These are phyloP conservation scores for Phenacoccus solenopsis DNA, from an alignment of 1,140 invertebrate species.

Conservation along the genomic window DNA sequence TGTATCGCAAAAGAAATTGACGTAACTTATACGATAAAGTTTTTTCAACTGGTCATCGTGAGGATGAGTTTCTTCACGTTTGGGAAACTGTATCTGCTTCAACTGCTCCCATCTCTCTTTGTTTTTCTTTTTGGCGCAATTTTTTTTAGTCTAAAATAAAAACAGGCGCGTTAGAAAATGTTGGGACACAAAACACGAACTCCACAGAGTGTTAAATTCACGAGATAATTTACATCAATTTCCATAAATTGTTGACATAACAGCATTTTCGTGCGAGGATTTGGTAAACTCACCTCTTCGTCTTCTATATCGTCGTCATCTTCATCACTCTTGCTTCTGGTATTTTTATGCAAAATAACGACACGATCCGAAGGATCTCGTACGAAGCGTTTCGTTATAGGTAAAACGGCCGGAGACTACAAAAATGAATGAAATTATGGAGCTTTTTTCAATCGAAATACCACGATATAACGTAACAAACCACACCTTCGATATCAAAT, in stretches of 20 bases:
- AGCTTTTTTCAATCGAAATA: conserved; percentile 11
- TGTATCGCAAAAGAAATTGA: conserved; percentile 1
- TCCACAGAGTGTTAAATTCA: too few species aligned
- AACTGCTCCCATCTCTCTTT: conserved; percentile 8
- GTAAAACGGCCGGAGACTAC: not conserved
- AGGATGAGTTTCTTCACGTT: not conserved
- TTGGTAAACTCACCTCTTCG: not conserved
- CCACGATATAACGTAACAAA: conserved; percentile 13
- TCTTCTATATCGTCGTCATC: not conserved
- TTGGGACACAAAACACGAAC: too few species aligned
- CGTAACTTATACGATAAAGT: not conserved
- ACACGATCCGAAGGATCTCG: not conserved
- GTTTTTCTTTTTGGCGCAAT: not conserved
- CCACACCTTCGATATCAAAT: conserved; percentile 18
- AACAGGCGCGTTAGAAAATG: too few species aligned
- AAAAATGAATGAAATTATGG: conserved; percentile 1
- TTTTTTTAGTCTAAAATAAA: not conserved
- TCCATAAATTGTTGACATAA: too few species aligned
- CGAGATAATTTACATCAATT: too few species aligned
- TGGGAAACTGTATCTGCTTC: conserved; percentile 7
- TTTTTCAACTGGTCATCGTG: not conserved
- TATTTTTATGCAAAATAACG: not conserved
- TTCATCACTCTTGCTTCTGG: not conserved
- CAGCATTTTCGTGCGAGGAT: too few species aligned
- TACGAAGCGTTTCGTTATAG: not conserved